phyloP scores from a whole-genome alignment of 64 coral and sea anemone species.

The Stichodactyla helianthus region DNA sequence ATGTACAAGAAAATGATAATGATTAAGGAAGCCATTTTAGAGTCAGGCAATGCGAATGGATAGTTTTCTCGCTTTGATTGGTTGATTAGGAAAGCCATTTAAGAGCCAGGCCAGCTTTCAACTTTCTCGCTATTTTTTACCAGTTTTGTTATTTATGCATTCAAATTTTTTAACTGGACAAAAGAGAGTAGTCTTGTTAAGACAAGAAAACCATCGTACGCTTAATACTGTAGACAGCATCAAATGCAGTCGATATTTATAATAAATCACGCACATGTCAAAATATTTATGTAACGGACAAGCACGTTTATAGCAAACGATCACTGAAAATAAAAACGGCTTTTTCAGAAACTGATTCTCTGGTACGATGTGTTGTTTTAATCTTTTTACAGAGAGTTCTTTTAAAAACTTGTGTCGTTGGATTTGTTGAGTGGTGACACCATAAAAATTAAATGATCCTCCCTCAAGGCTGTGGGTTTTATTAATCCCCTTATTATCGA shows the following conservation, averaged over 20 bases:
- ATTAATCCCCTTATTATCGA: too few relatives aligned
- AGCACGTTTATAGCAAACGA: background rate
- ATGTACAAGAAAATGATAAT: background rate
- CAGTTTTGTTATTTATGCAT: background rate
- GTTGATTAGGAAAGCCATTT: too few relatives aligned
- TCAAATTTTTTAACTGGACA: background rate
- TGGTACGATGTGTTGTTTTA: too few relatives aligned
- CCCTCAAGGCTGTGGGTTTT: too few relatives aligned
- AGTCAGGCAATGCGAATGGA: too few relatives aligned
- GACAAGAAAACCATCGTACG: background rate
- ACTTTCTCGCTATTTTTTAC: background rate
- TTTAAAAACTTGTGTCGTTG: too few relatives aligned
- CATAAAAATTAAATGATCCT: too few relatives aligned
- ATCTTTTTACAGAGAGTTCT: too few relatives aligned
- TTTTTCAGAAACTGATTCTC: too few relatives aligned
- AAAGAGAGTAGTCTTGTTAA: background rate
- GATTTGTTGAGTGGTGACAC: too few relatives aligned
- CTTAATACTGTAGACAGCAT: background rate
- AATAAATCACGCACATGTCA: background rate
- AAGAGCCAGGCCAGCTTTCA: background rate
- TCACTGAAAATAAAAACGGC: background rate
- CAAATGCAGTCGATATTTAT: slow-evolving; percentile 3
- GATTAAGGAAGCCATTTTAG: background rate
- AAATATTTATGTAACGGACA: background rate
- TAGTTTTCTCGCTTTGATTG: too few relatives aligned